Percentiles rank a stretch among this genome's conserved stretches.
Evolutionary conservation across 2,888 invertebrate species (phyloP).

Genomic region (Peribatodes rhomboidaria): DNA sequence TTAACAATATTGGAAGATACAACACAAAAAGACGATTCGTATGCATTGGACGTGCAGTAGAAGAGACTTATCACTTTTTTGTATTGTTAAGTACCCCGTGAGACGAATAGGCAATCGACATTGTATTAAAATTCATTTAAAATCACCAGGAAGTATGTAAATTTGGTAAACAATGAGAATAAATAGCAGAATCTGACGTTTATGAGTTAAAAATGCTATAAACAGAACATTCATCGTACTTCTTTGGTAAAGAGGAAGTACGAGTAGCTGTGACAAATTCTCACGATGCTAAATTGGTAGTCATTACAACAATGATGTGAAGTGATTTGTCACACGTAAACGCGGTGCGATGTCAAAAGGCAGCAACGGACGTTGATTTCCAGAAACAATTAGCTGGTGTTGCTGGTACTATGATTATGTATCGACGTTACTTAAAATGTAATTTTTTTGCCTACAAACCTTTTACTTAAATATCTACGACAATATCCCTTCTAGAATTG

Average conservation of each 20-base stretch:
- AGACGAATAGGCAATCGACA: conserved; percentile 54
- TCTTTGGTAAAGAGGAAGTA: conserved; percentile 23
- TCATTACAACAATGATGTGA: conserved; percentile 66
- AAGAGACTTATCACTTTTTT: conserved; percentile 56
- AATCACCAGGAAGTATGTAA: conserved; percentile 40
- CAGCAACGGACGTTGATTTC: conserved; percentile 71
- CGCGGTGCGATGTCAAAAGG: conserved; percentile 58
- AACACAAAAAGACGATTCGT: conserved; percentile 58
- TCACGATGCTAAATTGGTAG: conserved; percentile 59
- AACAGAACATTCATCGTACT: conserved; percentile 3
- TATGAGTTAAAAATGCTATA: conserved; percentile 21
- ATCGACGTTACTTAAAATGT: neutral
- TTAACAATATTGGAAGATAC: conserved; percentile 51
- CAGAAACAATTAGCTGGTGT: conserved; percentile 55
- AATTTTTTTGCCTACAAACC: neutral
- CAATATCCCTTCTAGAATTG: no score
- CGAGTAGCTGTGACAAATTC: conserved; percentile 54
- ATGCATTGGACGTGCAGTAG: conserved; percentile 51
- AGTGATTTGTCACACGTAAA: conserved; percentile 64
- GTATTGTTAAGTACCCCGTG: conserved; percentile 61
- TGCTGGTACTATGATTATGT: neutral
- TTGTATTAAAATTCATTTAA: conserved; percentile 44
- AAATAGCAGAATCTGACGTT: conserved; percentile 21
- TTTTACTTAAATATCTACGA: no score
- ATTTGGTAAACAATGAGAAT: conserved; percentile 34